Evolutionary conservation across 2,888 invertebrate genomes (phyloP), one percentile per base, ranked within the genome.

Genomic region (Agrenia bidenticulata): DNA sequence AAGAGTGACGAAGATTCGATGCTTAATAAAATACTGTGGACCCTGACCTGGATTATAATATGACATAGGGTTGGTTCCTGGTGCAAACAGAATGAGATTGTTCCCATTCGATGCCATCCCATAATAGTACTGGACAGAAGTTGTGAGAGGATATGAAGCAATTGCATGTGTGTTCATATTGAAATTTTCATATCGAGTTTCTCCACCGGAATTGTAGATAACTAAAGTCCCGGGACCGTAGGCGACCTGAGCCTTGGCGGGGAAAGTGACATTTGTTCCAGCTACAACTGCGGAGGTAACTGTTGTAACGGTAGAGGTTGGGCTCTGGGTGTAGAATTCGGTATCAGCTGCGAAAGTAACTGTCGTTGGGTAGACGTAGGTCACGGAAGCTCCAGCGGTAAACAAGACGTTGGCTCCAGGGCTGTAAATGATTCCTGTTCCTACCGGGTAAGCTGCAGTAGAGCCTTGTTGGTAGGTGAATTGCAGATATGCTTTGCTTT

Each of bases 91-190:
- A 23, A 56, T 57, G 26, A 63, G 49, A 49, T 63, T 57, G 49
- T 17, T 37, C 7, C 41, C 41, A n/a, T 15, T 45, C 11, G 50
- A 17, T 2, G n/a, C n/a, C n/a, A n/a, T n/a, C n/a, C 50, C 50
- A 27, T 55, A 63, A 19, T 57, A 57, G 42, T 63, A 63, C 27
- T 63, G 24, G 19, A 55, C 63, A 21, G 17, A 24, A 19, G 63
- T 63, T 4, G 39, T 26, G n/a, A 2, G n/a, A 2, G 63, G 63
- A 27, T 63, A 63, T 21, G 23, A n/a, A n/a, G 37, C 63, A 13
- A 63, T 57, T 15, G 57, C 23, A 32, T 63, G 63, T 11, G 63
- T 57, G 19, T 63, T 63, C 19, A 49, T 49, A 23, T 63, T 63
- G 50, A 63, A 63, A 21, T 56, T 24, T 5, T 21, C 24, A 26